phyloP scores from a whole-genome alignment of 2,888 invertebrate genomes.

The Adelphocoris suturalis region DNA sequence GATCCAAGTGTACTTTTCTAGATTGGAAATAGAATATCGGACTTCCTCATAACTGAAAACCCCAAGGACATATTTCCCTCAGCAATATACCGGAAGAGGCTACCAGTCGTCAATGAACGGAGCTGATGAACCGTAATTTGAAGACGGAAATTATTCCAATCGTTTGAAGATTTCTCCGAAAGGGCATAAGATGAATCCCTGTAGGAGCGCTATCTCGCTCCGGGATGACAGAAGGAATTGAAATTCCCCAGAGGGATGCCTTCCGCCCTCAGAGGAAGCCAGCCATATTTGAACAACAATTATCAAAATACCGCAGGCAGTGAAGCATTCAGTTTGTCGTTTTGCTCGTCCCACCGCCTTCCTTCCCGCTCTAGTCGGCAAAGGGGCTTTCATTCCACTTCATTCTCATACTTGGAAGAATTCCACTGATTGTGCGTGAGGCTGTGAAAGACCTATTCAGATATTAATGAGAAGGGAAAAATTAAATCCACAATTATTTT shows the following conservation, averaged over 20 bases:
- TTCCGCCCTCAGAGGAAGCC: conserved; percentile 31
- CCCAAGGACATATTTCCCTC: no score
- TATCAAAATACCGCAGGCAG: conserved; percentile 56
- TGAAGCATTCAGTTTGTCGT: conserved; percentile 54
- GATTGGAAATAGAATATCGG: no score
- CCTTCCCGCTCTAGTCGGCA: background rate
- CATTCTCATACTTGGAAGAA: conserved; percentile 13
- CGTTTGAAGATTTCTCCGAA: conserved; percentile 18
- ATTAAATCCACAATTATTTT: no score
- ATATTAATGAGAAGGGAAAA: background rate
- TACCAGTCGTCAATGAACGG: background rate
- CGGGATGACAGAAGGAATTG: conserved; percentile 57
- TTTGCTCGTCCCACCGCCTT: conserved; percentile 14
- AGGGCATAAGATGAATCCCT: conserved; percentile 43
- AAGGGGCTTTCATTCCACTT: background rate
- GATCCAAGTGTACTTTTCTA: no score
- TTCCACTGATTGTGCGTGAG: conserved; percentile 27
- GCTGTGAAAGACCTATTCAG: background rate
- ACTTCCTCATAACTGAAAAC: no score
- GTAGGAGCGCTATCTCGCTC: conserved; percentile 40
- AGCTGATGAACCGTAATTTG: background rate
- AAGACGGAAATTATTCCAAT: conserved; percentile 4
- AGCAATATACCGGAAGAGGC: no score
- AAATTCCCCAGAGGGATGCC: conserved; percentile 48
- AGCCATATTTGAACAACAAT: conserved; percentile 62